Percentiles rank a stretch among this genome's conserved stretches.
These are phyloP conservation scores for Empis stercorea DNA, from an alignment of 2,888 invertebrate species.

Conservation along the genomic window DNA sequence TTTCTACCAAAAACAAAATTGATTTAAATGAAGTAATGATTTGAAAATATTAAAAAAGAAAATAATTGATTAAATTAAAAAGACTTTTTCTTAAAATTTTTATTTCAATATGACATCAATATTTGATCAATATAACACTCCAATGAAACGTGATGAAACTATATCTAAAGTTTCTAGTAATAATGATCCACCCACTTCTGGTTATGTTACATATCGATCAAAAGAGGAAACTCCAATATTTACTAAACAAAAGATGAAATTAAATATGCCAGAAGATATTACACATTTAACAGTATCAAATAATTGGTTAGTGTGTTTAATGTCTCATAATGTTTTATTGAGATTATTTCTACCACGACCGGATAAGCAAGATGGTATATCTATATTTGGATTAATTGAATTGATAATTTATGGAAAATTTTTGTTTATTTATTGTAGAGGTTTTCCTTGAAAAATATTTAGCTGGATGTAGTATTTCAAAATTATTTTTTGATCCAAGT, in stretches of 20 bases:
- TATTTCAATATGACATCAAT: constrained; percentile 56
- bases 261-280: constrained; percentile 65
- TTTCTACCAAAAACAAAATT: no score
- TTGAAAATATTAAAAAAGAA: no score
- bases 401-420: no score
- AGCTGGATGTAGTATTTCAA: constrained; percentile 27
- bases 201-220: constrained; percentile 42
- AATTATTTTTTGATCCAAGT: constrained; percentile 57
- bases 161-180: constrained; percentile 30
- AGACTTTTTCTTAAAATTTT: no score
- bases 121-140: constrained; percentile 69
- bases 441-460: constrained; percentile 30
- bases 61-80: no score
- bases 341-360: constrained; percentile 70
- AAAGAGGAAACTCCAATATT: constrained; percentile 76
- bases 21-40: no score
- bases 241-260: constrained; percentile 67
- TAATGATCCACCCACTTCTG: constrained; percentile 38
- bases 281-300: constrained; percentile 69
- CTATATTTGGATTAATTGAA: constrained; percentile 5
- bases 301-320: constrained; percentile 69
- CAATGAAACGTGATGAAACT: constrained; percentile 40
- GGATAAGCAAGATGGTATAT: constrained; percentile 60
- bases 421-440: constrained; percentile 17
- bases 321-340: constrained; percentile 69